Evolutionary conservation across 2,888 invertebrate species (phyloP).

Genomic region (Elaeidobius kamerunicus): DNA sequence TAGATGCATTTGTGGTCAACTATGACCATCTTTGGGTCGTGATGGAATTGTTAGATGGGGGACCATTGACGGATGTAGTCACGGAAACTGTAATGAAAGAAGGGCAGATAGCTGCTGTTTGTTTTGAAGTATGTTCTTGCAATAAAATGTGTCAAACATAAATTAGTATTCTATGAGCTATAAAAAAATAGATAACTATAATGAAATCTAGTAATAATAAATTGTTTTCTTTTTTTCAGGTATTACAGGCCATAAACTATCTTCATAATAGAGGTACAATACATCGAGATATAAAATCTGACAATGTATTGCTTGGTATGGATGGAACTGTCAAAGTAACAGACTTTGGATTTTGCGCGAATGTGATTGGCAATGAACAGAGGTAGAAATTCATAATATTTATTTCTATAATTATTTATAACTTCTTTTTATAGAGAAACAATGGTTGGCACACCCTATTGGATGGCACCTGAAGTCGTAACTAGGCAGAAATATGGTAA

Average conservation of each 20-base stretch:
- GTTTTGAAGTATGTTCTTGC: conserved; percentile 77
- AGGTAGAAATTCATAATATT: conserved; percentile 17
- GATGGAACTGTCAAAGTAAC: conserved; percentile 89
- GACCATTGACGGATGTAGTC: conserved; percentile 94
- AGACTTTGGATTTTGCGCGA: conserved; percentile 98
- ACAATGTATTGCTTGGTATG: conserved; percentile 92
- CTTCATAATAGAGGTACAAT: conserved; percentile 87
- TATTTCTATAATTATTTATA: no score
- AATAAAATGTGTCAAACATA: no score
- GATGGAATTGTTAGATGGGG: conserved; percentile 94
- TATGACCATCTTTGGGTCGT: conserved; percentile 93
- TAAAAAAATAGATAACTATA: no score
- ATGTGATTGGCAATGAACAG: conserved; percentile 91
- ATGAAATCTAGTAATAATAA: no score
- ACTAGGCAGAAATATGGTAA: conserved; percentile 92
- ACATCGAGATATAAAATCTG: conserved; percentile 96
- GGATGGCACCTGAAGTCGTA: conserved; percentile 97
- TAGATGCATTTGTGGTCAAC: conserved; percentile 83
- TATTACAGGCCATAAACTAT: conserved; percentile 76
- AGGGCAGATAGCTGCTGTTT: conserved; percentile 93
- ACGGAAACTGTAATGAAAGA: conserved; percentile 97
- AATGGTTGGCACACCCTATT: conserved; percentile 97
- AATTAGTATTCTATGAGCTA: no score
- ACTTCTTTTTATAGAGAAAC: conserved; percentile 62
- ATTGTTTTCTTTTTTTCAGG: conserved; percentile 16